phyloP scores from a whole-genome alignment of 2,888 invertebrate species.

The Synergus itoensis region DNA sequence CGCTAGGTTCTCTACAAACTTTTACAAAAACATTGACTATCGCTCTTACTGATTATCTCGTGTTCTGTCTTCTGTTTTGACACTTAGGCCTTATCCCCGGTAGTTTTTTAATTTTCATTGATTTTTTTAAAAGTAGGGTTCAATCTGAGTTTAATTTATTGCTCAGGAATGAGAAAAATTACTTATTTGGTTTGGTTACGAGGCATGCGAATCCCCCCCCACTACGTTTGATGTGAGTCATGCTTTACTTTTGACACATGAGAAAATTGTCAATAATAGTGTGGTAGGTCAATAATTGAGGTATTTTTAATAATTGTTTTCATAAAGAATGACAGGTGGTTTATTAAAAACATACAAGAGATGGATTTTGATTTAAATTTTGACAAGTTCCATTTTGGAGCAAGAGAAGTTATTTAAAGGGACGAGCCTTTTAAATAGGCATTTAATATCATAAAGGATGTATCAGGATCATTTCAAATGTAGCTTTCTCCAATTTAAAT shows the following conservation, averaged over 20 bases:
- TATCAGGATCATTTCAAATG: too few species aligned
- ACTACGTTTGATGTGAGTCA: background rate
- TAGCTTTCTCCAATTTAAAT: too few species aligned
- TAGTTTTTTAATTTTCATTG: background rate
- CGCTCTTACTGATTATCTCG: background rate
- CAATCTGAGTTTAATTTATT: background rate
- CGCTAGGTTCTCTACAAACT: constrained; percentile 15
- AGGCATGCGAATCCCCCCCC: background rate
- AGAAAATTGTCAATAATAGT: constrained; percentile 18
- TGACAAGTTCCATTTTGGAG: background rate
- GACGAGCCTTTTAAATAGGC: background rate
- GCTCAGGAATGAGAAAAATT: background rate
- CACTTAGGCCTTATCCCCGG: background rate
- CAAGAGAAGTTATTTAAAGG: background rate
- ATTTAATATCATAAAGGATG: too few species aligned
- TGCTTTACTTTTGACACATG: constrained; percentile 37
- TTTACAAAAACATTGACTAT: constrained; percentile 11
- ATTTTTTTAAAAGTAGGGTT: background rate
- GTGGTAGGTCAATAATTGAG: constrained; percentile 17
- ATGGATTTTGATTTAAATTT: background rate
- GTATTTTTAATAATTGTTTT: background rate
- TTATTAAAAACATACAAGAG: background rate
- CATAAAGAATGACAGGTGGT: background rate
- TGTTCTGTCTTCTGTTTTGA: constrained; percentile 16
- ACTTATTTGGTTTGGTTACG: background rate